Evolutionary conservation across 30 jellyfish, hydroid and myxozoan genomes (phyloP).

Genomic region (Pseudorhiza aurosa): DNA sequence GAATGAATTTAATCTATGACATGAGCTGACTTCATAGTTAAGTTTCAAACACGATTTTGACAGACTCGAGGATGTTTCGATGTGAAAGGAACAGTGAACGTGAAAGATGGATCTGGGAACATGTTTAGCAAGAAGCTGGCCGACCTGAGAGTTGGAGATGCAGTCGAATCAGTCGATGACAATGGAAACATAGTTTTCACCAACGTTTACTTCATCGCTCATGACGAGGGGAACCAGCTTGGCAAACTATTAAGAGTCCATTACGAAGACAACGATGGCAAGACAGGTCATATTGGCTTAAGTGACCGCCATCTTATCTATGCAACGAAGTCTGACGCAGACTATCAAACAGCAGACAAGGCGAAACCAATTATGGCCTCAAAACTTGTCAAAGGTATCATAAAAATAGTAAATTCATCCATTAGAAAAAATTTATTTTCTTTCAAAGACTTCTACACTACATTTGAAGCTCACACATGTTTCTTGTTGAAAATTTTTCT

Average conservation of each 20-base stretch:
- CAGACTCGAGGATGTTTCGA: conserved; percentile 48
- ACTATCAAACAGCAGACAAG: conserved; percentile 1
- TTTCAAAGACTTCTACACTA: too few species aligned
- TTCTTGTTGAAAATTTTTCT: too few species aligned
- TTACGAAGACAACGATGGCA: conserved; percentile 9
- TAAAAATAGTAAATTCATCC: too few species aligned
- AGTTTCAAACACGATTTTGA: background rate
- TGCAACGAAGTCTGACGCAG: conserved; percentile 41
- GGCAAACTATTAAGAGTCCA: conserved; percentile 18
- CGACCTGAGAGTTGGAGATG: conserved; percentile 47
- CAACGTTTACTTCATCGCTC: conserved; percentile 55
- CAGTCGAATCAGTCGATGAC: conserved; percentile 51
- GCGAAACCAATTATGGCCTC: conserved; percentile 47
- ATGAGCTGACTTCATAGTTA: background rate
- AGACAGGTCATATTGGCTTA: conserved; percentile 21
- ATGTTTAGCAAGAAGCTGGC: conserved; percentile 6
- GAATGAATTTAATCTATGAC: background rate
- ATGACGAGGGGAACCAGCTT: conserved; percentile 9
- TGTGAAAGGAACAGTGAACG: conserved; percentile 9
- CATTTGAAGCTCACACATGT: too few species aligned
- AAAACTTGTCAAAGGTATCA: conserved; percentile 13
- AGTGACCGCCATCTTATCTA: conserved; percentile 61
- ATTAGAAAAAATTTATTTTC: too few species aligned
- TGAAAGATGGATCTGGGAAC: background rate
- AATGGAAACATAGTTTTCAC: conserved; percentile 32